Evolutionary conservation across 1,140 invertebrate species (phyloP).

Genomic region (Drosophila fuyamai): DNA sequence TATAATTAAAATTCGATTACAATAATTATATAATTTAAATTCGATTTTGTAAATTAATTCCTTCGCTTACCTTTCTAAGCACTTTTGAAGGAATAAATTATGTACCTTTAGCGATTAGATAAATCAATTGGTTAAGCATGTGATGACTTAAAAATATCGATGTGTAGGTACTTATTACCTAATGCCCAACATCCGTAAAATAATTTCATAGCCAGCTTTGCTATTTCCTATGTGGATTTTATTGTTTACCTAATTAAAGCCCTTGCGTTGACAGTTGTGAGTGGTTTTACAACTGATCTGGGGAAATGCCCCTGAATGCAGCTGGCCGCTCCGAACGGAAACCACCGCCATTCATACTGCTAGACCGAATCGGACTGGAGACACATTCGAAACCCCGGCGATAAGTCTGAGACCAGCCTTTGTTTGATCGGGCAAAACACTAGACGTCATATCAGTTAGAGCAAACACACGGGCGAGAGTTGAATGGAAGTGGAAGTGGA

Average conservation of each 20-base stretch:
- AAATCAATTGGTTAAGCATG: too few species aligned
- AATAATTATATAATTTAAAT: background rate
- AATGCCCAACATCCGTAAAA: background rate
- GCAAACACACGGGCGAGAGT: slow-evolving; percentile 17
- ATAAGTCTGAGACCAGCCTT: slow-evolving; percentile 13
- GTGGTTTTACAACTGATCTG: slow-evolving; percentile 13
- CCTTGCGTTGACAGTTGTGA: slow-evolving; percentile 28
- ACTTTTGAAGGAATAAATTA: too few species aligned
- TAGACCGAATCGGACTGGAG: slow-evolving; percentile 12
- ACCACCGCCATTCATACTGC: background rate
- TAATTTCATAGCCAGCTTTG: background rate
- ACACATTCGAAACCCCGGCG: slow-evolving; percentile 12
- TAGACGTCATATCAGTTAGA: slow-evolving; percentile 32
- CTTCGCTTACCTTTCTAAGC: too few species aligned
- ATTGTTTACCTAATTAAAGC: slow-evolving; percentile 2
- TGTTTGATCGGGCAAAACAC: slow-evolving; percentile 48
- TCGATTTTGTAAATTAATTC: background rate
- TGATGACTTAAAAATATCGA: too few species aligned
- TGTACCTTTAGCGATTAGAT: too few species aligned
- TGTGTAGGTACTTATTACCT: background rate
- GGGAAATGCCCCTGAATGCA: slow-evolving; percentile 22
- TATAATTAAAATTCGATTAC: background rate
- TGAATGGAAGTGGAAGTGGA: background rate
- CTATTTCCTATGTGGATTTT: background rate
- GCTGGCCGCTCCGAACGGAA: slow-evolving; percentile 1